Evolutionary conservation across 2,888 invertebrate species (phyloP).

Genomic region (Sialis fuliginosa): DNA sequence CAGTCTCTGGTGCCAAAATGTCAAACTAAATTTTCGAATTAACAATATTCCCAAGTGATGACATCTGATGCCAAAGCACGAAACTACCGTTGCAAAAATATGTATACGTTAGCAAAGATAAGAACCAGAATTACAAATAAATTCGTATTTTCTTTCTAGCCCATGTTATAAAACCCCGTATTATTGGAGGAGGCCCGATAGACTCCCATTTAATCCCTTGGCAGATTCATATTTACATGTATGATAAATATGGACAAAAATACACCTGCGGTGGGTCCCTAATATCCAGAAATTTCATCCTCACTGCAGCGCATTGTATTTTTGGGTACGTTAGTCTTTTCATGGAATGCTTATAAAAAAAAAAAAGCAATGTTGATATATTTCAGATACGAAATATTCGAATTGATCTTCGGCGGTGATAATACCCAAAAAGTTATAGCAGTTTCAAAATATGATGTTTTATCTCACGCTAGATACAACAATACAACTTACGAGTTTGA

Average conservation of each 20-base stretch:
- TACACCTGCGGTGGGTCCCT: conserved; percentile 2
- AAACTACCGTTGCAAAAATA: too few relatives aligned
- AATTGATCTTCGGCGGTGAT: neutral
- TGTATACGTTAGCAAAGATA: too few relatives aligned
- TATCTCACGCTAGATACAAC: neutral
- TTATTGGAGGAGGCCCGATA: neutral
- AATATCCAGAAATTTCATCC: neutral
- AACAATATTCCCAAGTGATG: too few relatives aligned
- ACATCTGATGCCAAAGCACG: too few relatives aligned
- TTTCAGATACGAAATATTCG: neutral
- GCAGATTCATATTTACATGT: conserved; percentile 2
- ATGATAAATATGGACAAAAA: neutral
- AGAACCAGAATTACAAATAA: too few relatives aligned
- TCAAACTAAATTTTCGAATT: too few relatives aligned
- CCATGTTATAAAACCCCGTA: neutral
- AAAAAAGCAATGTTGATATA: neutral
- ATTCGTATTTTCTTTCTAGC: neutral
- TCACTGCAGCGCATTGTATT: conserved; percentile 3
- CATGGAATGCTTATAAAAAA: neutral
- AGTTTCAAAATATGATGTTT: neutral
- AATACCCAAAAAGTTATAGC: neutral
- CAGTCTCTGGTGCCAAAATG: too few relatives aligned
- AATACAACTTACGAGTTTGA: neutral
- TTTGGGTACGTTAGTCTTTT: neutral
- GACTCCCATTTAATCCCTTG: neutral